phyloP scores from a whole-genome alignment of 2,888 invertebrate species.

The Lepidochrysops patricia region DNA sequence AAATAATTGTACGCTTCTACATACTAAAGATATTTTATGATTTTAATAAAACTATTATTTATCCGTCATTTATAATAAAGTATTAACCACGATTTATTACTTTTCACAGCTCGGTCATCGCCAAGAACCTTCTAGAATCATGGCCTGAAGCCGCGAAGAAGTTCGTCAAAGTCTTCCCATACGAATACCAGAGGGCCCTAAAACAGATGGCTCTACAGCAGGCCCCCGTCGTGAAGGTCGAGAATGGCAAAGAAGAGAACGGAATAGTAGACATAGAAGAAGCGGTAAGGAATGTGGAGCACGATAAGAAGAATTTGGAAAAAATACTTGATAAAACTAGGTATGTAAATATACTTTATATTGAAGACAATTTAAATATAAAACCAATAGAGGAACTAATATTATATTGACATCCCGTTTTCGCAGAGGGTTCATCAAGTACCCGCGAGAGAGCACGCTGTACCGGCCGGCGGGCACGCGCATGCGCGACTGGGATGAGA shows the following conservation, averaged over 20 bases:
- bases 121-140: constrained; percentile 82
- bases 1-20: too few species aligned
- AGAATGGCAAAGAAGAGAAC: constrained; percentile 45
- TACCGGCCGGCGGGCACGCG: constrained; percentile 92
- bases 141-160: constrained; percentile 85
- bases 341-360: too few species aligned
- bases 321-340: constrained; percentile 87
- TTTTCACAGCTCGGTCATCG: constrained; percentile 80
- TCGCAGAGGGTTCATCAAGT: constrained; percentile 93
- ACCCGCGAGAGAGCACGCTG: constrained; percentile 88
- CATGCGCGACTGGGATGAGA: constrained; percentile 96
- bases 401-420: not conserved
- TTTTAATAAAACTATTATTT: too few species aligned
- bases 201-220: constrained; percentile 75
- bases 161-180: constrained; percentile 97
- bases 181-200: constrained; percentile 94
- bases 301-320: constrained; percentile 87
- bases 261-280: constrained; percentile 90
- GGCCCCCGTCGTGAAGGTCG: constrained; percentile 41
- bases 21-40: too few species aligned
- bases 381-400: not conserved
- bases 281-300: constrained; percentile 82
- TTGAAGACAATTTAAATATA: too few species aligned
- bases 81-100: not conserved
- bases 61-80: too few species aligned